These are phyloP conservation scores for Steromphala cineraria DNA, from an alignment of 2,888 invertebrate genomes.

Conservation along the genomic window DNA sequence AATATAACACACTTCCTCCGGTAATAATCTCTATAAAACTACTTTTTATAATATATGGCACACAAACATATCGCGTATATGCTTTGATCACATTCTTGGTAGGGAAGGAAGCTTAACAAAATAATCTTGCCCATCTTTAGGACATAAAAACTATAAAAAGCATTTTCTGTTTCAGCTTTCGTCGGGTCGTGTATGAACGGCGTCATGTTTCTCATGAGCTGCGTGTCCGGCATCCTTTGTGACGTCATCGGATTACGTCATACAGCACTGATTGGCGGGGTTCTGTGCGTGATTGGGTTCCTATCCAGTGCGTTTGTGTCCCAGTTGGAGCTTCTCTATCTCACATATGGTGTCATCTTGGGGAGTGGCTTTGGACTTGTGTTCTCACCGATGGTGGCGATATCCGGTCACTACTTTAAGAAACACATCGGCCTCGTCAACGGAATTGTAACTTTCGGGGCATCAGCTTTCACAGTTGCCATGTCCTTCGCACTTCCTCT, in stretches of 20 bases:
- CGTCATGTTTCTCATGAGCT: slow-evolving; percentile 22
- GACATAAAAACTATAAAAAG: too few relatives aligned
- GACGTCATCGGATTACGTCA: slow-evolving; percentile 24
- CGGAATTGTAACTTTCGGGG: slow-evolving; percentile 17
- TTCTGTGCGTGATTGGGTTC: slow-evolving; percentile 16
- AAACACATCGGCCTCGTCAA: slow-evolving; percentile 15
- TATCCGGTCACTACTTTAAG: slow-evolving; percentile 19
- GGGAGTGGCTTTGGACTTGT: slow-evolving; percentile 14
- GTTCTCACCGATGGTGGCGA: slow-evolving; percentile 5
- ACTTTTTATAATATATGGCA: too few relatives aligned
- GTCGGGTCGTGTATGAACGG: slow-evolving; percentile 16
- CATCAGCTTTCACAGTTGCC: slow-evolving; percentile 13
- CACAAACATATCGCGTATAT: too few relatives aligned
- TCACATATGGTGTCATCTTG: slow-evolving; percentile 22
- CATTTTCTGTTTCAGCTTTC: slow-evolving; percentile 2
- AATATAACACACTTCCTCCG: too few relatives aligned
- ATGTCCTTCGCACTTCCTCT: slow-evolving; percentile 10
- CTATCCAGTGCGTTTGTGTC: slow-evolving; percentile 17
- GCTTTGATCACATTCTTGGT: too few relatives aligned
- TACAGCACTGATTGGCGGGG: slow-evolving; percentile 3
- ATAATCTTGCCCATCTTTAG: too few relatives aligned
- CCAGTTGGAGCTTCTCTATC: slow-evolving; percentile 9
- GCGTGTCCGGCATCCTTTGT: slow-evolving; percentile 20
- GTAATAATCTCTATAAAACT: too few relatives aligned
- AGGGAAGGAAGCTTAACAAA: too few relatives aligned